A percentile compares a stretch with the other conserved stretches of the same genome.
phyloP scores from a whole-genome alignment of 2,888 invertebrate genomes.

The Druceiella hillmani region DNA sequence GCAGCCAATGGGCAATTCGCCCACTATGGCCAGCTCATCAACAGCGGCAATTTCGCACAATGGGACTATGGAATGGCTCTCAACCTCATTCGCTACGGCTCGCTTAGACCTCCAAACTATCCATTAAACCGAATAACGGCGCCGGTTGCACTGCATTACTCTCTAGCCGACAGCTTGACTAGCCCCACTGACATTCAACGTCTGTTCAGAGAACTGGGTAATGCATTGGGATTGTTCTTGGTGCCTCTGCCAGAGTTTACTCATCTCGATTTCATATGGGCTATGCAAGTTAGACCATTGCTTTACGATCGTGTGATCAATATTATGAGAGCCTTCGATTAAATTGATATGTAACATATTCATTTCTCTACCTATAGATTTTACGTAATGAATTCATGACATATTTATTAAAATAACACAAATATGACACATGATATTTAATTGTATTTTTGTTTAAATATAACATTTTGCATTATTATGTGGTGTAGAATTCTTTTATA shows the following conservation, averaged over 20 bases:
- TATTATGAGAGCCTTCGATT: conserved; percentile 2
- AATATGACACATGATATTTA: too few relatives aligned
- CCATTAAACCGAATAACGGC: conserved; percentile 45
- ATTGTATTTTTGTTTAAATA: too few relatives aligned
- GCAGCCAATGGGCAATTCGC: conserved; percentile 38
- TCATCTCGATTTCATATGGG: conserved; percentile 55
- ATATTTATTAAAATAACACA: too few relatives aligned
- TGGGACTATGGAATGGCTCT: conserved; percentile 36
- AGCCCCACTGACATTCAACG: conserved; percentile 41
- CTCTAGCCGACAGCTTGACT: conserved; percentile 55
- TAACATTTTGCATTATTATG: too few relatives aligned
- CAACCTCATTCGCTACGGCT: conserved; percentile 47
- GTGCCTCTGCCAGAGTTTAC: conserved; percentile 47
- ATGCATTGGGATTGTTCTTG: conserved; percentile 39
- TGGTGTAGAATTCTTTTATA: too few relatives aligned
- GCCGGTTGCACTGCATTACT: conserved; percentile 53
- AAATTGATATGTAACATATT: too few relatives aligned
- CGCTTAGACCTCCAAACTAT: conserved; percentile 47
- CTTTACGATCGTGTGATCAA: conserved; percentile 34
- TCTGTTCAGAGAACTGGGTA: conserved; percentile 39
- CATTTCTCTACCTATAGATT: too few relatives aligned
- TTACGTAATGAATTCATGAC: too few relatives aligned
- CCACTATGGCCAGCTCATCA: conserved; percentile 37
- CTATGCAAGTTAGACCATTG: conserved; percentile 41
- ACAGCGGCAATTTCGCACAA: conserved; percentile 32